Evolutionary conservation across 2,113 vertebrate genomes (phyloP).

Genomic region (Oreochromis tanganicae): DNA sequence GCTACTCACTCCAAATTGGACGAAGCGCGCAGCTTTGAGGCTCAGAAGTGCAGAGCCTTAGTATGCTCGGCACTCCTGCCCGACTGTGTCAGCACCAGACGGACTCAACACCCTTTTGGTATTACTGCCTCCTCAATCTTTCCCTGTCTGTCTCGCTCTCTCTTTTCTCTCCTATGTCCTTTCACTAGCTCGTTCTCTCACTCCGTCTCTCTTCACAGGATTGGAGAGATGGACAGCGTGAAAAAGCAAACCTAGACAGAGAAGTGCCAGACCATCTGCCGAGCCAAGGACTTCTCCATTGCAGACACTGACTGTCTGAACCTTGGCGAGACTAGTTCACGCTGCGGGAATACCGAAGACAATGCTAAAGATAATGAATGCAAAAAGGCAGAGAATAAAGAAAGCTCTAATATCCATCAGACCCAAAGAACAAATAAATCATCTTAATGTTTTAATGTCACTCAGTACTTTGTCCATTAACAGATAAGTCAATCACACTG

Average conservation of each 20-base stretch:
- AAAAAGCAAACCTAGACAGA: conserved; percentile 9
- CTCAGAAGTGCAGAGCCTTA: background rate
- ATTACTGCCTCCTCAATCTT: background rate
- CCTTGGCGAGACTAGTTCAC: background rate
- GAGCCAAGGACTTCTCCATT: conserved; percentile 8
- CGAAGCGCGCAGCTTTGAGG: background rate
- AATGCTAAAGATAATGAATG: background rate
- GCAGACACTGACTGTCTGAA: conserved; percentile 22
- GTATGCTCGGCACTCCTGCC: background rate
- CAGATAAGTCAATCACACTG: background rate
- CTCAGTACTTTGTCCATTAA: background rate
- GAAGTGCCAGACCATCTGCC: conserved; percentile 22
- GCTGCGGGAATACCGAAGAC: background rate
- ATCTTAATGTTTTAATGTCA: background rate
- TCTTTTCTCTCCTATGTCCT: background rate
- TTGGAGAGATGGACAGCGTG: background rate
- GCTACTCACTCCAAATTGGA: background rate
- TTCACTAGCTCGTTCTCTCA: background rate
- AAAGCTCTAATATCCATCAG: background rate
- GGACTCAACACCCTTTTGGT: background rate
- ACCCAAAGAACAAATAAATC: background rate
- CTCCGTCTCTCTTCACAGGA: background rate
- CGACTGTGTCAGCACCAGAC: background rate
- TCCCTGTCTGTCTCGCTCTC: background rate
- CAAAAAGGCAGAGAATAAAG: background rate